Evolutionary conservation across 2,888 invertebrate species (phyloP), one percentile per base, ranked within the genome.

Genomic region (Carabus problematicus): DNA sequence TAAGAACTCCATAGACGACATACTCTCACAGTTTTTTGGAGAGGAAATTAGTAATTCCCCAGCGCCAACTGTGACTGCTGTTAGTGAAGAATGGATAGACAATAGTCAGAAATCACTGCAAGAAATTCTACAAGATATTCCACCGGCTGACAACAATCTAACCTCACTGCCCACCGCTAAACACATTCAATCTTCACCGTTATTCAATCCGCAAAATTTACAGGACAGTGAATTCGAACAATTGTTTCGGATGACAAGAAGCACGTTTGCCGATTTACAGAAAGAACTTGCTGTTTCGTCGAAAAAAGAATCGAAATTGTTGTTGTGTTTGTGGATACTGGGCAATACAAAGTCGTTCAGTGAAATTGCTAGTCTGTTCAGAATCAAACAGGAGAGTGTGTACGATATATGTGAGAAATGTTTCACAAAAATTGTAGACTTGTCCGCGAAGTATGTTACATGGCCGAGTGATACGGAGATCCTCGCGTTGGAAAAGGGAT

Each of bases 301-400:
- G 40, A 60, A 70, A 7, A 70, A 71, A 0, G 73, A 75, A 42
- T 69, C 56, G 11, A 52, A 52, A 6, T 62, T 75, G 9, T 62
- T 75, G n/a, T 64, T 69, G 8, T 71, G 70, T 63, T 42, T 75
- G n/a, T 75, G 75, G 74, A 59, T 73, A 29, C 63, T 75, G 19
- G 74, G 74, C 12, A 75, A 71, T 60, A 72, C 73, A 9, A 64
- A 66, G 42, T 43, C 73, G 11, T 71, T 75, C 41, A 42, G 66
- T 39, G 72, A 73, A 70, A 73, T 73, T 3, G 64, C 72, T 9
- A n/a, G 39, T 29, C 11, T 71, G n/a, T 74, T 74, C 64, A 42
- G 43, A 7, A 55, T 74, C 2, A 60, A 43, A 47, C 62, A 71
- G n/a, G 66, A 72, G 49, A 63, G 71, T 64, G 16, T 71, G 8